Conservation (phyloP, 2,797 vertebrate species). For the Urophycis tenuis region DNA sequence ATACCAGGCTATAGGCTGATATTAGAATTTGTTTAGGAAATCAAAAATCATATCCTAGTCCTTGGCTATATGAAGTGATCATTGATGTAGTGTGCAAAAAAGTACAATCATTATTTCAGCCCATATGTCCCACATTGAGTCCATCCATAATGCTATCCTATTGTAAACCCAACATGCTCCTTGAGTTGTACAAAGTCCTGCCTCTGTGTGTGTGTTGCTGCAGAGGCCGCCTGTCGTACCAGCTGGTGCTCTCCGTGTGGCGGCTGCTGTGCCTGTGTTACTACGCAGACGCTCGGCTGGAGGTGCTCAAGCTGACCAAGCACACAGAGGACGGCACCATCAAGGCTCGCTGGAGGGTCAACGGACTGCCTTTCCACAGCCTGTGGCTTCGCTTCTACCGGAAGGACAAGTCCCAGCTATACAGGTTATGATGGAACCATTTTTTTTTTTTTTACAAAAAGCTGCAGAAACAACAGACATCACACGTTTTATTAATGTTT, state of each 20-base stretch:
- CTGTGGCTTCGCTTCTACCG: constrained; percentile 78
- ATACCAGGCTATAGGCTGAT: not conserved
- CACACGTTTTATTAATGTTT: not conserved
- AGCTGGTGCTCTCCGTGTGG: constrained; percentile 69
- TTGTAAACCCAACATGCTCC: not conserved
- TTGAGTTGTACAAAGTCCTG: not conserved
- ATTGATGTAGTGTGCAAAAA: not conserved
- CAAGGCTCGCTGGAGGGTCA: constrained; percentile 84
- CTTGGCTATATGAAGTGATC: not conserved
- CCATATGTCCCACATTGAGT: not conserved
- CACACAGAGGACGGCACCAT: constrained; percentile 82
- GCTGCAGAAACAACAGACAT: too few species aligned
- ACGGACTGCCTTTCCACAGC: constrained; percentile 74
- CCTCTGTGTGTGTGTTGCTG: not conserved
- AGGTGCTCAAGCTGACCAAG: constrained; percentile 84
- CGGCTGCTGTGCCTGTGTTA: constrained; percentile 75
- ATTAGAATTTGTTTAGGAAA: not conserved
- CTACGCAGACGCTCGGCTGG: constrained; percentile 73
- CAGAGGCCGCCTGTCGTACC: constrained; percentile 76
- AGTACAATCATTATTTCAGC: not conserved
- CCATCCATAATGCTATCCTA: not conserved
- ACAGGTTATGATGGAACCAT: constrained; percentile 66
- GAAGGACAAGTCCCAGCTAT: constrained; percentile 76
- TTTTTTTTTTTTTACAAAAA: too few species aligned
- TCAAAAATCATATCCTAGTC: not conserved